A percentile compares a stretch with the other conserved stretches of the same genome.
phyloP scores from a whole-genome alignment of 35 echinoderm and acorn worm species.

The Lytechinus pictus region DNA sequence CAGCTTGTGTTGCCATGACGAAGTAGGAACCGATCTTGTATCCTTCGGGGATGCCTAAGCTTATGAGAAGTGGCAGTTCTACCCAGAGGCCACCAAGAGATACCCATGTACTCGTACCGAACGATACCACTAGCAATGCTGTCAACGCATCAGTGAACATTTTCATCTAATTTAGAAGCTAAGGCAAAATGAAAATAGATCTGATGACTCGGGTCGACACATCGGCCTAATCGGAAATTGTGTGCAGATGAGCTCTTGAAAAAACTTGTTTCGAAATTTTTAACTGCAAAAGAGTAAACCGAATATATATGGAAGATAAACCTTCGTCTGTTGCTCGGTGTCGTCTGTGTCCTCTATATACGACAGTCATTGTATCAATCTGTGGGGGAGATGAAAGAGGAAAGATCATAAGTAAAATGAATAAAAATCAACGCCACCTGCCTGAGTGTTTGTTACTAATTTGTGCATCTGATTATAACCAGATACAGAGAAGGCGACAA shows the following conservation, averaged over 20 bases:
- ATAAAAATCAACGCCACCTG: too few relatives aligned
- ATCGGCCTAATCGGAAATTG: too few relatives aligned
- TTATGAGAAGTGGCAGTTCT: constrained; percentile 62
- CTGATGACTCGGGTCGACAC: not conserved
- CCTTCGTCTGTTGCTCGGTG: not conserved
- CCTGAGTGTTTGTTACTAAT: too few relatives aligned
- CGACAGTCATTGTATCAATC: too few relatives aligned
- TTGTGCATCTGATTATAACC: too few relatives aligned
- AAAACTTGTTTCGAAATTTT: too few relatives aligned
- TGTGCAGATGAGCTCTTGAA: too few relatives aligned
- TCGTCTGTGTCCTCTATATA: not conserved
- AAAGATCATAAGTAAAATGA: too few relatives aligned
- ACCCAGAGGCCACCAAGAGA: constrained; percentile 69
- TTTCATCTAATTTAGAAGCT: not conserved
- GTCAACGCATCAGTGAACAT: not conserved
- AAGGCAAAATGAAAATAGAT: not conserved
- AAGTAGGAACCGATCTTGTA: constrained; percentile 64
- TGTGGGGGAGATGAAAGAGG: too few relatives aligned
- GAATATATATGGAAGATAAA: not conserved
- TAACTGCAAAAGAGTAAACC: not conserved
- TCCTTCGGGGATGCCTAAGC: constrained; percentile 61
- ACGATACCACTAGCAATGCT: not conserved
- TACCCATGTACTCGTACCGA: constrained; percentile 68
- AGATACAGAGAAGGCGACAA: too few relatives aligned
- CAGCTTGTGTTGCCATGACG: constrained; percentile 64